Evolutionary conservation across 2,888 invertebrate genomes (phyloP).

Genomic region (Drosophila melanosoma): DNA sequence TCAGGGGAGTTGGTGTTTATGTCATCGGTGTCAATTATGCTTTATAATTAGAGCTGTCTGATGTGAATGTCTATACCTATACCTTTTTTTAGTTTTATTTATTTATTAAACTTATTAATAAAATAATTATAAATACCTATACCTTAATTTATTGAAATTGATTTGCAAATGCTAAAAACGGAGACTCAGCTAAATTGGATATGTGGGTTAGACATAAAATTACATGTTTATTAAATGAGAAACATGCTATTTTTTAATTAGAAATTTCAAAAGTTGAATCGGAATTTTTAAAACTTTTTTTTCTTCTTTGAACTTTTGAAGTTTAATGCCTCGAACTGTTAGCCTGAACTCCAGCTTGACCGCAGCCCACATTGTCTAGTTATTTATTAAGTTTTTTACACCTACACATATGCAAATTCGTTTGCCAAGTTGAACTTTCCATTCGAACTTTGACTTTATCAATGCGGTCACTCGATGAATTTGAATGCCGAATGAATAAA

Average conservation of each 20-base stretch:
- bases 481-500: slow-evolving; percentile 16
- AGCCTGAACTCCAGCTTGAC: background rate
- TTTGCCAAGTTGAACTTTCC: slow-evolving; percentile 2
- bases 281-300: too few relatives aligned
- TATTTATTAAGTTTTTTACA: background rate
- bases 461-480: background rate
- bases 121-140: too few relatives aligned
- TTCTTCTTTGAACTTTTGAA: background rate
- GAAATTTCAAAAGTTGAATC: background rate
- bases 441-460: slow-evolving; percentile 22
- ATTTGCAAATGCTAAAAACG: background rate
- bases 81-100: background rate
- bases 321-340: background rate
- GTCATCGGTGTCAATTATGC: background rate
- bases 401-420: slow-evolving; percentile 23
- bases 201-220: background rate
- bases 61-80: background rate
- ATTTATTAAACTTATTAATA: too few relatives aligned
- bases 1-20: background rate
- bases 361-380: background rate
- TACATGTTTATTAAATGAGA: background rate
- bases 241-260: background rate
- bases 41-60: background rate
- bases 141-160: background rate
- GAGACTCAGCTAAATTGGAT: background rate